Base-by-base conservation (phyloP, 2,888 invertebrate species). In the Nesidiocoris tenuis region DNA sequence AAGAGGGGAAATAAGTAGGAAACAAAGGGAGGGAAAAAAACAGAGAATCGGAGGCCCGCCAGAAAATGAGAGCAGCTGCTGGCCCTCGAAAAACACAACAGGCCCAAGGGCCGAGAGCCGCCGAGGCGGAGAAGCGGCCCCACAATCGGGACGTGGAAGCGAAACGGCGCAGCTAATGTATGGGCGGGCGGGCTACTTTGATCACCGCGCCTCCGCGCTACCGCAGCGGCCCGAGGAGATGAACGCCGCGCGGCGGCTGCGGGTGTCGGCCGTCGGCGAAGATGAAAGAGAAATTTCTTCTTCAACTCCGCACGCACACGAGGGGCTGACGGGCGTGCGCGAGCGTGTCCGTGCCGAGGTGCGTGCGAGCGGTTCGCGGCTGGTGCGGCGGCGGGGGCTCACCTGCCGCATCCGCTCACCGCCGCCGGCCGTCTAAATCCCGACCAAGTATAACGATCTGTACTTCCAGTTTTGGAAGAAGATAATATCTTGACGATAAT, bases 111-210 rank as follows among this genome's bases (percentile, higher is more conserved):
- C 55, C 55, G 67, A 67, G 55, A 55, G 55, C 54, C 5, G 5
- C 39, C 39, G 3, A 39, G 12, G 39, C 39, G 39, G 3, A 39
- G 39, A 39, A 12, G 5, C 39, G 5, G 39, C 5, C 3, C 59
- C 70, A 70, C 70, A 70, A 70, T 70, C 70, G 70, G 57, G 61
- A 70, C 70, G 70, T 70, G 70, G 61, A 70, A 25, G 61, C 56
- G 70, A 70, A 39, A 39, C 39, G 39, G 39, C 39, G 39, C 5
- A 70, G 70, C 70, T 70, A 70, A 70, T 70, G 70, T 70, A 70
- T 70, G 70, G 70, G 70, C 70, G 70, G 70, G 70, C 70, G 70
- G 70, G 70, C 57, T 70, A 70, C 70, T 70, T 70, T 70, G 70
- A 70, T 70, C 70, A 70, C 70, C 70, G 18, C 39, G 54, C 24